These are phyloP conservation scores for Pasiphila rectangulata DNA, from an alignment of 2,888 invertebrate species.

Conservation along the genomic window DNA sequence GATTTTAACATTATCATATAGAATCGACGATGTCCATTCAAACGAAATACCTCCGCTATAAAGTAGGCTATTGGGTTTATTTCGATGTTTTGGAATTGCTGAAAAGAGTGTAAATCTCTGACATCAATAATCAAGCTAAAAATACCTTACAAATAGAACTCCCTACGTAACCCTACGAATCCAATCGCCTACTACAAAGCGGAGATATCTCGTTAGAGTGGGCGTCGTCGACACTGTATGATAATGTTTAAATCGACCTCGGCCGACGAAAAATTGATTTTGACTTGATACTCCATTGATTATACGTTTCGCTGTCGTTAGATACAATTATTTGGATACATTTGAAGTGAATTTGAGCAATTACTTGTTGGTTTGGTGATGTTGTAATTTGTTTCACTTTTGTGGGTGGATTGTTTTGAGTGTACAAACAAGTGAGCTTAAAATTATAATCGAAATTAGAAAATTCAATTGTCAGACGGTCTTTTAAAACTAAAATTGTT, in stretches of 20 bases:
- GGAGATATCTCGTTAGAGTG: conserved; percentile 41
- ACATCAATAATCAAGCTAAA: too few relatives aligned
- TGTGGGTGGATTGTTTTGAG: background rate
- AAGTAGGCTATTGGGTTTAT: too few relatives aligned
- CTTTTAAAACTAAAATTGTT: too few relatives aligned
- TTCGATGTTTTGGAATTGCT: too few relatives aligned
- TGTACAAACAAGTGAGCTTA: too few relatives aligned
- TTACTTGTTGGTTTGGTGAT: conserved; percentile 34
- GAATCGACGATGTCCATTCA: too few relatives aligned
- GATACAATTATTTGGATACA: conserved; percentile 70
- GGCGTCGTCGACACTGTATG: conserved; percentile 54
- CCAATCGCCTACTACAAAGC: conserved; percentile 13
- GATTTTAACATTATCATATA: too few relatives aligned
- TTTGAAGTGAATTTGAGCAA: conserved; percentile 41
- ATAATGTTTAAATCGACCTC: conserved; percentile 73
- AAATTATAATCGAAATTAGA: too few relatives aligned
- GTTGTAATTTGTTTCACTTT: conserved; percentile 34
- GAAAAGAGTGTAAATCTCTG: too few relatives aligned
- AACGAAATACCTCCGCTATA: too few relatives aligned
- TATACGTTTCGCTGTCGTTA: conserved; percentile 68
- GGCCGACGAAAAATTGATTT: conserved; percentile 78
- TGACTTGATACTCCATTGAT: conserved; percentile 74
- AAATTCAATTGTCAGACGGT: too few relatives aligned
- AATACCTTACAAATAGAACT: background rate
- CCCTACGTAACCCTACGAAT: background rate